Percentiles rank a stretch among this genome's conserved stretches.
phyloP scores from a whole-genome alignment of 2,888 invertebrate genomes.

The Plagodis dolabraria region DNA sequence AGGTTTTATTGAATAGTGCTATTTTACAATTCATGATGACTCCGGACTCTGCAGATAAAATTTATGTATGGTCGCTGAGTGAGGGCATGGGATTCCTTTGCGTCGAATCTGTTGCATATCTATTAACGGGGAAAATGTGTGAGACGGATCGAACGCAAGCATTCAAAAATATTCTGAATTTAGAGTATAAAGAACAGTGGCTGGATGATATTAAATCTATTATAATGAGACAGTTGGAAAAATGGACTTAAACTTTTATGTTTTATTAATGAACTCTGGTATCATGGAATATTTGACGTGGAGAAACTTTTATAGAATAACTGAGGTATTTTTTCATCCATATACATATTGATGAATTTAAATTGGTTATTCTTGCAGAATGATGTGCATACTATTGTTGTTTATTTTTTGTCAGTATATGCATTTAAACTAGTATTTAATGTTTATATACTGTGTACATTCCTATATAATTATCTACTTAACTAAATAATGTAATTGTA shows the following conservation, averaged over 20 bases:
- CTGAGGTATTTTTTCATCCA: neutral
- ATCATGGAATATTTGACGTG: slow-evolving; percentile 1
- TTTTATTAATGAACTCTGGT: slow-evolving; percentile 4
- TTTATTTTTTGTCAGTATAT: neutral
- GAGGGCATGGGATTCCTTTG: slow-evolving; percentile 86
- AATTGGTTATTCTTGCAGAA: neutral
- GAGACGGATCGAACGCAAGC: slow-evolving; percentile 71
- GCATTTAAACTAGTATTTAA: too few species aligned
- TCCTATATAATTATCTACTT: too few species aligned
- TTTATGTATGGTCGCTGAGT: slow-evolving; percentile 86
- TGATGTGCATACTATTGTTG: neutral
- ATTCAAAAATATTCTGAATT: slow-evolving; percentile 77
- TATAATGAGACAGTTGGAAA: slow-evolving; percentile 71
- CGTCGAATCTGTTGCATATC: slow-evolving; percentile 84
- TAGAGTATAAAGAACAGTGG: slow-evolving; percentile 82
- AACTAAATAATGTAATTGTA: too few species aligned
- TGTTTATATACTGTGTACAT: too few species aligned
- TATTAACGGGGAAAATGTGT: slow-evolving; percentile 79
- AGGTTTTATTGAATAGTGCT: slow-evolving; percentile 76
- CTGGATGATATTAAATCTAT: slow-evolving; percentile 82
- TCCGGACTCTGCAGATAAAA: slow-evolving; percentile 78
- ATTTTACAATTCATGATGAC: slow-evolving; percentile 82
- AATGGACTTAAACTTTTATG: slow-evolving; percentile 26
- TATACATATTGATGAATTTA: slow-evolving; percentile 6
- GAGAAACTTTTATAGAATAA: neutral